Evolutionary conservation across 1,140 invertebrate species (phyloP).

Genomic region (Oreohelix idahoensis): DNA sequence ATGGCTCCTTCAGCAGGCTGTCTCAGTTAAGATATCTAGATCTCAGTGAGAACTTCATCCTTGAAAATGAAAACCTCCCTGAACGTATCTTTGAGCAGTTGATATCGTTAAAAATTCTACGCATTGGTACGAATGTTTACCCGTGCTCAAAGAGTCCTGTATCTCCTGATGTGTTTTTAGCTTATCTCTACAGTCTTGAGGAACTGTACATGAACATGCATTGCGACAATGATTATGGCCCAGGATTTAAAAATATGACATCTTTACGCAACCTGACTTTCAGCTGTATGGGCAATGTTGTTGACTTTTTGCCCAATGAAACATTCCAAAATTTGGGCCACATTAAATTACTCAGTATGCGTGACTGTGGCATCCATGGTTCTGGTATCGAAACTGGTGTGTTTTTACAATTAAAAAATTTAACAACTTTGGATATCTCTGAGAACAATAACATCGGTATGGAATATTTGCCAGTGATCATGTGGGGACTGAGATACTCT

Average conservation of each 20-base stretch:
- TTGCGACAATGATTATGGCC: background rate
- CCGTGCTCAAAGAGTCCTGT: background rate
- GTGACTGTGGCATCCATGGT: background rate
- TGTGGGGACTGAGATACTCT: background rate
- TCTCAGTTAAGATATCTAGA: background rate
- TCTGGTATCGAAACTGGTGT: background rate
- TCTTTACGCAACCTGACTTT: background rate
- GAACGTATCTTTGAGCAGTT: background rate
- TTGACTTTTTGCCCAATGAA: background rate
- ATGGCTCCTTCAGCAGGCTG: background rate
- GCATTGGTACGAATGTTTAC: background rate
- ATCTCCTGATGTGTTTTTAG: background rate
- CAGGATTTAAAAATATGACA: background rate
- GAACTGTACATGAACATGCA: background rate
- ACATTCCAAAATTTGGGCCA: background rate
- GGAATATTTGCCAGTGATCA: background rate
- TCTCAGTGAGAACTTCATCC: background rate
- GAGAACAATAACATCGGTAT: background rate
- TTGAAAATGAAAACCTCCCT: background rate
- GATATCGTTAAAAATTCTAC: background rate
- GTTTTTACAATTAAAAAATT: background rate
- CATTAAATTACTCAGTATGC: background rate
- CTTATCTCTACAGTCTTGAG: background rate
- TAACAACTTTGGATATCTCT: background rate
- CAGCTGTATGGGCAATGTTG: background rate